Conservation (phyloP, 53 echinoderm and acorn worm species). For the Temnopleurus reevesii region DNA sequence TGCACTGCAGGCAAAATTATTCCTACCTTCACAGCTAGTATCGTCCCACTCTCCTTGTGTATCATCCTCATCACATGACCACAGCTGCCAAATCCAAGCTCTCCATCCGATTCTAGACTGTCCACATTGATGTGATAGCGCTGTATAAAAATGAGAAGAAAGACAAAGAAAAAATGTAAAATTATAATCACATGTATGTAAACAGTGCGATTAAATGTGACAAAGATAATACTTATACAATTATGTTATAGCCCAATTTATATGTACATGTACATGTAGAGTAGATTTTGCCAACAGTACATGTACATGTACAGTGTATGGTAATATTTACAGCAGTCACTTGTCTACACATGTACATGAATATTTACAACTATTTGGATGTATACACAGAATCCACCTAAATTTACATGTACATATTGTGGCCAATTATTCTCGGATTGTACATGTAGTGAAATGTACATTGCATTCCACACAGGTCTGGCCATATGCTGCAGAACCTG, state of each 20-base stretch:
- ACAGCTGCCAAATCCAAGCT: slow-evolving; percentile 94
- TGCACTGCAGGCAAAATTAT: no score
- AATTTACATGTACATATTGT: no score
- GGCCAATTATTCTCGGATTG: no score
- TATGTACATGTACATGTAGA: not conserved
- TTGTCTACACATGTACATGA: no score
- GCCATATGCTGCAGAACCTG: no score
- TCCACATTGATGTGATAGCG: slow-evolving; percentile 71
- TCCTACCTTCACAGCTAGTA: slow-evolving; percentile 94
- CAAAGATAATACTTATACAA: no score
- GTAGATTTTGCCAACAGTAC: not conserved
- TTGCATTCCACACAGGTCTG: no score
- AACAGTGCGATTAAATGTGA: not conserved
- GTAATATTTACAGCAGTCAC: no score
- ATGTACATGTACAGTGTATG: no score
- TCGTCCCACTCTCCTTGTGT: slow-evolving; percentile 80
- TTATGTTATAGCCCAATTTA: not conserved
- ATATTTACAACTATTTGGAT: no score
- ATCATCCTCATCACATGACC: slow-evolving; percentile 96
- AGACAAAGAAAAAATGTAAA: not conserved
- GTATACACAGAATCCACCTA: no score
- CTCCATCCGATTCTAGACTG: slow-evolving; percentile 75
- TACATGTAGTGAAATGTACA: no score
- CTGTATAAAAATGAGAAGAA: slow-evolving; percentile 26
- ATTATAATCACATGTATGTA: not conserved